Conservation (phyloP, 2,888 invertebrate genomes). For the Rhagonycha fulva region DNA sequence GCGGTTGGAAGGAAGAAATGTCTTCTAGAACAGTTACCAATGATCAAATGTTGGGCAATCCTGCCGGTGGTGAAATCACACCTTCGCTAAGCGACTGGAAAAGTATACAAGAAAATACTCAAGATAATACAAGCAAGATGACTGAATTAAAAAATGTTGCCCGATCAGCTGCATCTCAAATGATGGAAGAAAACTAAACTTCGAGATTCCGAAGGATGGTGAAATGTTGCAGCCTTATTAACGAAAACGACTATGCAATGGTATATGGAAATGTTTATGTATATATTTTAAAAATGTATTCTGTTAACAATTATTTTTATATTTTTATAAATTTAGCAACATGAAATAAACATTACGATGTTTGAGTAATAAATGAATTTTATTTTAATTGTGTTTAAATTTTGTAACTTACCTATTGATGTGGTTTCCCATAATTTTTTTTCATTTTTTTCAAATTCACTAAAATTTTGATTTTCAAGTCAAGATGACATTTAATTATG, state of each 20-base stretch:
- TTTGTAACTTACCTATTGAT: slow-evolving; percentile 19
- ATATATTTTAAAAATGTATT: neutral
- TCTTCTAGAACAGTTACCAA: neutral
- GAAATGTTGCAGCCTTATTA: neutral
- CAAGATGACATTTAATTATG: slow-evolving; percentile 1
- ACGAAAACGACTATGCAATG: neutral
- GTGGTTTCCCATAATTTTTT: slow-evolving; percentile 25
- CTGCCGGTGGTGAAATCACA: neutral
- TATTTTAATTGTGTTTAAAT: neutral
- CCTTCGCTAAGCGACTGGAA: neutral
- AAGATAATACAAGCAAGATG: neutral
- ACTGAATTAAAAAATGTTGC: neutral
- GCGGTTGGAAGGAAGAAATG: slow-evolving; percentile 17
- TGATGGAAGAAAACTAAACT: neutral
- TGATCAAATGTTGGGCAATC: neutral
- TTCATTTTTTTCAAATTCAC: slow-evolving; percentile 25
- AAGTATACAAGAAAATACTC: neutral
- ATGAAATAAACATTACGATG: slow-evolving; percentile 31
- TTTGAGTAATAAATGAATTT: slow-evolving; percentile 9
- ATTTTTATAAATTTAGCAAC: slow-evolving; percentile 26
- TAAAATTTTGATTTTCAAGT: slow-evolving; percentile 20
- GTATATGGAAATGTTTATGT: slow-evolving; percentile 2
- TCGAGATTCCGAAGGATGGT: neutral
- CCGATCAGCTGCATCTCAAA: neutral
- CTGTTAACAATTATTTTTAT: slow-evolving; percentile 27